Conservation (phyloP, 1,140 invertebrate genomes). For the Brachionus calyciflorus region DNA sequence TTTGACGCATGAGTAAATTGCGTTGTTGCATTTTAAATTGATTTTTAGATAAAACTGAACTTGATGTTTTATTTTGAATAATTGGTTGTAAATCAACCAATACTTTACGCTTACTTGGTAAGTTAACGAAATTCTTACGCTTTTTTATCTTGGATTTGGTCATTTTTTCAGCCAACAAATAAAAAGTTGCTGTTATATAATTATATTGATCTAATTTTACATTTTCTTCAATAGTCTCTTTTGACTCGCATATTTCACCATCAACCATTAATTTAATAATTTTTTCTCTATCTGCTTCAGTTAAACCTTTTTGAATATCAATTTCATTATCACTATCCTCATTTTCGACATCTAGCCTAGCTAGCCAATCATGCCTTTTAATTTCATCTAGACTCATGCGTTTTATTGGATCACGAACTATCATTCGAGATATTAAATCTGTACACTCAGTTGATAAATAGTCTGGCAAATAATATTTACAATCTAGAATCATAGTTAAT, state of each 20-base stretch:
- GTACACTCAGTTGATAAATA: constrained; percentile 81
- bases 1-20: constrained; percentile 20
- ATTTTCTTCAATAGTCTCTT: constrained; percentile 81
- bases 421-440: constrained; percentile 83
- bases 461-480: constrained; percentile 87
- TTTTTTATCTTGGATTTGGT: not conserved
- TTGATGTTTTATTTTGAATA: not conserved
- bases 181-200: constrained; percentile 97
- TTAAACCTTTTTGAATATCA: not conserved
- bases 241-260: constrained; percentile 84
- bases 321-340: constrained; percentile 60
- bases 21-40: constrained; percentile 9
- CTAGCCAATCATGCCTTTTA: constrained; percentile 78
- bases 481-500: constrained; percentile 98
- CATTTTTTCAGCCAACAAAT: constrained; percentile 77
- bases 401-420: constrained; percentile 84
- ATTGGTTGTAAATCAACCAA: not conserved
- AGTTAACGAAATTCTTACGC: not conserved
- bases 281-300: constrained; percentile 61
- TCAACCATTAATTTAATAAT: constrained; percentile 95
- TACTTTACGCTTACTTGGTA: not conserved
- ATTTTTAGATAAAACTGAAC: constrained; percentile 31
- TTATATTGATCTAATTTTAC: constrained; percentile 73
- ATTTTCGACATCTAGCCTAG: constrained; percentile 60
- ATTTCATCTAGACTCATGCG: constrained; percentile 84